Conservation (phyloP, 1,140 invertebrate species). For the Meloidogyne chitwoodi region DNA sequence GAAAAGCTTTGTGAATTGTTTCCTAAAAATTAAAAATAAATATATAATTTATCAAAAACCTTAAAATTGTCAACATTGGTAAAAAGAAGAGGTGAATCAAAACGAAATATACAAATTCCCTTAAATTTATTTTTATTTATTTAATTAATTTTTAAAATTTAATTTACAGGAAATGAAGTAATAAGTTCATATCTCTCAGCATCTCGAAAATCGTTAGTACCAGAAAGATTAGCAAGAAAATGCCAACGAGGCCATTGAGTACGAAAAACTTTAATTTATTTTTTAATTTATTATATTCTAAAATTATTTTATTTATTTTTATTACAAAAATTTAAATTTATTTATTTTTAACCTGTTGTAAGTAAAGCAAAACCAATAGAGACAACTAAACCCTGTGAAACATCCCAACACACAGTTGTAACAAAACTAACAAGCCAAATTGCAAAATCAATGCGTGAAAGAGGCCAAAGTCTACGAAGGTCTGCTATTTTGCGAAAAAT, state of each 20-base stretch:
- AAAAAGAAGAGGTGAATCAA: slow-evolving; percentile 56
- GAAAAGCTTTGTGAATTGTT: slow-evolving; percentile 46
- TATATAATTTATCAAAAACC: background rate
- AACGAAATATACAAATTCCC: slow-evolving; percentile 59
- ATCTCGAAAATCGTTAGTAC: slow-evolving; percentile 56
- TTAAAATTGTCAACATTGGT: slow-evolving; percentile 59
- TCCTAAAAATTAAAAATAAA: slow-evolving; percentile 1
- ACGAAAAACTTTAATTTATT: background rate
- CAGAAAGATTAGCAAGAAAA: slow-evolving; percentile 50
- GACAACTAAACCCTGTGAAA: slow-evolving; percentile 48
- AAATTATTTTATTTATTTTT: background rate
- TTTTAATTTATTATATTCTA: background rate
- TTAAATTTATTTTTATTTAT: slow-evolving; percentile 22
- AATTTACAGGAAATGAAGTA: slow-evolving; percentile 12
- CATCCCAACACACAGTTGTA: slow-evolving; percentile 51
- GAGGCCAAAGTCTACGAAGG: slow-evolving; percentile 49
- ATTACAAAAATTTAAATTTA: background rate
- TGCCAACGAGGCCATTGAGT: slow-evolving; percentile 53
- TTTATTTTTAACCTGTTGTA: slow-evolving; percentile 44
- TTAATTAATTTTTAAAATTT: background rate
- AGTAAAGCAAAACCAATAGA: slow-evolving; percentile 53
- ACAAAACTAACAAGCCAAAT: slow-evolving; percentile 58
- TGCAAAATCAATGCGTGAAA: slow-evolving; percentile 58
- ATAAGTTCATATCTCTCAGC: slow-evolving; percentile 50
- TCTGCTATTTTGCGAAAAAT: slow-evolving; percentile 54